Base-by-base conservation (phyloP, 2,797 vertebrate species). In the Enteromius treurensis region DNA sequence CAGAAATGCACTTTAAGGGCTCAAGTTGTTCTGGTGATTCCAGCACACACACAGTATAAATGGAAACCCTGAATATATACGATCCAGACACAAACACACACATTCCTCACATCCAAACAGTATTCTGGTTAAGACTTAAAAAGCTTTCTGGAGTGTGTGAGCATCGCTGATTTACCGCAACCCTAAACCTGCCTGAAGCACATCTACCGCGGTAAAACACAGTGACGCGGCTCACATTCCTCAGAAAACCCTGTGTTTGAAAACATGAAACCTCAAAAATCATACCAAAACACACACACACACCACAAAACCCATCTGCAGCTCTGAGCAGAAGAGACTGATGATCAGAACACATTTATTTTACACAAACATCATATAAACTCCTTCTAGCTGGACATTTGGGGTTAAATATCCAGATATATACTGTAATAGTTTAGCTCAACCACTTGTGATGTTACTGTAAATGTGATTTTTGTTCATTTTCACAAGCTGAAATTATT, bases 171-270 rank as follows among this genome's bases (percentile, higher is more conserved):
- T 90, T 89, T 90, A 89, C 90, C 91, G 89, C 88, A 87, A 89
- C 88, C 90, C 90, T 91, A 91, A 93, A 92, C 91, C 85, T 81
- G 90, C 90, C 90, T 81, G 85, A 74, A 86, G 89, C 90, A 90
- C 92, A 92, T 81, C 87, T 85, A 85, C 64, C 0, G 88, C 87
- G 89, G 90, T 92, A 93, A 93, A 92, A 90, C 89, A 90, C 86
- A 64, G 74, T 88, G 92, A 92, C 37, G 85, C 79, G 83, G 89
- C 84, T 87, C 88, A 89, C 85, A 88, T 88, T 86, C 89, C 80
- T 79, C 78, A 53, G 49, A 79, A 71, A 71, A 49, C 37, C 21
- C 82, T 47, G 23, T 77, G 55, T 21, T 77, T 77, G 32, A 64
- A 77, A 77, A 77, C 40, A 64, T 21, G 5, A 77, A 77, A 77